Base-by-base conservation (phyloP, 2,888 invertebrate species). In the Plemyria rubiginata region DNA sequence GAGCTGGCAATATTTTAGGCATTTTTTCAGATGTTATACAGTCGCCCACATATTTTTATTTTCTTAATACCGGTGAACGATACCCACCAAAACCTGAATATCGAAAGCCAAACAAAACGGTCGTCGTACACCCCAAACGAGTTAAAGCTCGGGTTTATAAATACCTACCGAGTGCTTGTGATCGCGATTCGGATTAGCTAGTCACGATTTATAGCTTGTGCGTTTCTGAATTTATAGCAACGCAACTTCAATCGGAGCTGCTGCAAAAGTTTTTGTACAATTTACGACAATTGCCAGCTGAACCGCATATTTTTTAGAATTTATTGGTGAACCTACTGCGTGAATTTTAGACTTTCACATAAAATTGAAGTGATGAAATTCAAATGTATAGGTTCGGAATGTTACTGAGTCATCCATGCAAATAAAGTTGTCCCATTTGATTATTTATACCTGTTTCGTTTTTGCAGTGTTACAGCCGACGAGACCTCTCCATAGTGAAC, bases 401-500 rank as follows among this genome's bases (percentile, higher is more conserved):
- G 22, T 32, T 32, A 32, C 8, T 4, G 8, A 32, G 1, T 32
- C 32, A 32, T 8, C 4, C 5, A 1, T 2, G 7, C 6, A 32
- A 32, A 32, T 32, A 32, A 32, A 5, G 32, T 32, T 32, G 6
- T 32, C 0, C 22, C 22, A 22, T 22, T 22, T 22, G 22, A 11
- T 38, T 38, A 38, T 38, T 38, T 38, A 38, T 4, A 29, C 2
- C 43, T 13, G 15, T 28, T 22, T 16, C 28, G 38, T 52, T 28
- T 40, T 82, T 82, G 13, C 86, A 90, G 87, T 84, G 85, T 71
- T 80, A 81, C 81, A 84, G 84, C 78, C 81, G 85, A 74, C 77
- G 87, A 72, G 80, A 88, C 69, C 76, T 85, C 77, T 75, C 84
- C 70, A 74, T 90, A 73, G 84, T 90, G 73, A 87, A 83, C 75